These are phyloP conservation scores for Myotis findleyi DNA, from an alignment of 2,797 vertebrate species.

Conservation along the genomic window DNA sequence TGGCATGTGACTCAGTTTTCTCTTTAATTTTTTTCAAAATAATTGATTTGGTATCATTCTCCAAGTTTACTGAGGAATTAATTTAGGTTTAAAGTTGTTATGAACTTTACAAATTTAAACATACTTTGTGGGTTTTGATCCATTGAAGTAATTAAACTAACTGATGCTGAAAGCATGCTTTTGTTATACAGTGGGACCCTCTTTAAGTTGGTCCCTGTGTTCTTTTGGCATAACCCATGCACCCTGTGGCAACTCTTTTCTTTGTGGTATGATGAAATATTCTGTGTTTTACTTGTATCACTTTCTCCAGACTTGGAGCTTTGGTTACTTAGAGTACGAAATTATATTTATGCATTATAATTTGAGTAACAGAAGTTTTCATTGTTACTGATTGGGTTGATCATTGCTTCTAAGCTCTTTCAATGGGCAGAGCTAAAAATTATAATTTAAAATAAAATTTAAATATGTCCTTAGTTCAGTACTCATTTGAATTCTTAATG, in stretches of 20 bases:
- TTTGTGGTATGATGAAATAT: not conserved
- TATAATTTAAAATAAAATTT: not conserved
- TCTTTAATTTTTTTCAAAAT: not conserved
- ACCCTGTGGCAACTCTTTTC: not conserved
- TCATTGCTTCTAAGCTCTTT: not conserved
- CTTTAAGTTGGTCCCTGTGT: not conserved
- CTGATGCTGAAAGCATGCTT: not conserved
- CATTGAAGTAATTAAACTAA: not conserved
- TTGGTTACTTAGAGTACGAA: not conserved
- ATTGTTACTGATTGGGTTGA: not conserved
- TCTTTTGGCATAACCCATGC: not conserved
- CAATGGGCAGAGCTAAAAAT: not conserved
- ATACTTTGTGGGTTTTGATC: not conserved
- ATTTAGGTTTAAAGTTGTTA: not conserved
- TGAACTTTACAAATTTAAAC: not conserved
- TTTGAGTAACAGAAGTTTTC: not conserved
- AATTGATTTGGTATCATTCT: not conserved
- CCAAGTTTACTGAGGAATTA: not conserved
- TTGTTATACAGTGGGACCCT: not conserved
- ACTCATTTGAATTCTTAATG: not conserved
- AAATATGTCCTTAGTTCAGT: not conserved
- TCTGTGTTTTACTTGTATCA: not conserved
- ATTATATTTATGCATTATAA: not conserved
- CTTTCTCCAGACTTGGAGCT: not conserved
- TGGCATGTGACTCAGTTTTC: not conserved